phyloP scores from a whole-genome alignment of 2,888 invertebrate species.

The Lasioglossum malachurum region DNA sequence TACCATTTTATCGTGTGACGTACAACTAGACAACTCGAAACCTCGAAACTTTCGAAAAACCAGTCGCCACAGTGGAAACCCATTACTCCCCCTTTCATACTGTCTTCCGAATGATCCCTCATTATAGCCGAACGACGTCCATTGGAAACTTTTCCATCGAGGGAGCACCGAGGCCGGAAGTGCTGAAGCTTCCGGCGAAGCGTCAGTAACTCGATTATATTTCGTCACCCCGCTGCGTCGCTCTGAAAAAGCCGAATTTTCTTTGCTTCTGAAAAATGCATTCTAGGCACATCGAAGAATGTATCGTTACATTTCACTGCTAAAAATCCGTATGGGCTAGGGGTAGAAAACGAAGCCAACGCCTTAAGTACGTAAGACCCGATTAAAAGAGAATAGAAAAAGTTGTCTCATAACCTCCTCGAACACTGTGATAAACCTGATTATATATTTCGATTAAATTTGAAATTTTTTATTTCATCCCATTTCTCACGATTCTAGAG shows the following conservation, averaged over 20 bases:
- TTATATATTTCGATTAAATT: too few species aligned
- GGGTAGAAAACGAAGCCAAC: too few species aligned
- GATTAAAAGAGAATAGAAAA: too few species aligned
- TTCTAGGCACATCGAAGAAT: neutral
- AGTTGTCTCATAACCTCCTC: too few species aligned
- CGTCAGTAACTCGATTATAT: conserved; percentile 1
- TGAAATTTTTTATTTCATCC: too few species aligned
- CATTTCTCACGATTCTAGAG: too few species aligned
- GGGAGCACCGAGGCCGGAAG: neutral
- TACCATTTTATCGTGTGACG: neutral
- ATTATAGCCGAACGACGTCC: neutral
- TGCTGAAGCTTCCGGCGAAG: neutral
- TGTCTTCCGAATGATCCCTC: conserved; percentile 4
- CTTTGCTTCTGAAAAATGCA: neutral
- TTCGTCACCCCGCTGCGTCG: neutral
- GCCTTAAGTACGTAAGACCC: too few species aligned
- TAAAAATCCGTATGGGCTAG: too few species aligned
- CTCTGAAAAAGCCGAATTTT: neutral
- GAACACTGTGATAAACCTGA: too few species aligned
- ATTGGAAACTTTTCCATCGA: neutral
- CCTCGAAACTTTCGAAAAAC: neutral
- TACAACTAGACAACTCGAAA: neutral
- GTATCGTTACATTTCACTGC: too few species aligned
- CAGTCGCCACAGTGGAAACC: neutral
- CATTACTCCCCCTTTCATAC: neutral